These are phyloP conservation scores for Sinocyclocheilus anshuiensis DNA, from an alignment of 2,113 vertebrate species.

Conservation along the genomic window DNA sequence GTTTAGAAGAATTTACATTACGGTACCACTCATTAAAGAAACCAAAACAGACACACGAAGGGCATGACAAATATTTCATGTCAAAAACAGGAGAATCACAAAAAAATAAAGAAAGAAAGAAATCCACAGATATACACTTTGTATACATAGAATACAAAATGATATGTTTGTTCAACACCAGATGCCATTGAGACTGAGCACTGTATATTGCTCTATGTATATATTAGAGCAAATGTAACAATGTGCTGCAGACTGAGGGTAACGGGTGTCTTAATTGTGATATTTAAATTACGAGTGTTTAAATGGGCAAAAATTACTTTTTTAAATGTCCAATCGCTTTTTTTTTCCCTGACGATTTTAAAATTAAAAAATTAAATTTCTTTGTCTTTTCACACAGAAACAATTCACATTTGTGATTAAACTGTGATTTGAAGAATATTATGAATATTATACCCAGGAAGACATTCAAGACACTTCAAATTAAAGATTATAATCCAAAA, in stretches of 20 bases:
- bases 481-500: neutral
- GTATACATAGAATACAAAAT: too few relatives aligned
- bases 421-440: neutral
- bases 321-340: too few relatives aligned
- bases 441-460: neutral
- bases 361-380: neutral
- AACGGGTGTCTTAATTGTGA: neutral
- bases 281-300: neutral
- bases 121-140: too few relatives aligned
- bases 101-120: neutral
- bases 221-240: conserved; percentile 5
- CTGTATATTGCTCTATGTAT: neutral
- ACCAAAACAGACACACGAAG: conserved; percentile 54
- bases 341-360: too few relatives aligned
- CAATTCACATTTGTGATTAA: too few relatives aligned
- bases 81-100: conserved; percentile 7
- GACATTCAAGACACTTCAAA: neutral
- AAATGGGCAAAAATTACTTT: too few relatives aligned
- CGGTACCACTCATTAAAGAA: conserved; percentile 61
- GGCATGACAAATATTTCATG: conserved; percentile 51
- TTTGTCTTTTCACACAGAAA: neutral
- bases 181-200: conserved; percentile 4
- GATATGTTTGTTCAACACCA: conserved; percentile 40
- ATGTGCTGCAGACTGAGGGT: neutral
- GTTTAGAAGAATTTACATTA: conserved; percentile 61